Evolutionary conservation across 53 echinoderm and acorn worm species (phyloP).

Genomic region (Antedon mediterranea): DNA sequence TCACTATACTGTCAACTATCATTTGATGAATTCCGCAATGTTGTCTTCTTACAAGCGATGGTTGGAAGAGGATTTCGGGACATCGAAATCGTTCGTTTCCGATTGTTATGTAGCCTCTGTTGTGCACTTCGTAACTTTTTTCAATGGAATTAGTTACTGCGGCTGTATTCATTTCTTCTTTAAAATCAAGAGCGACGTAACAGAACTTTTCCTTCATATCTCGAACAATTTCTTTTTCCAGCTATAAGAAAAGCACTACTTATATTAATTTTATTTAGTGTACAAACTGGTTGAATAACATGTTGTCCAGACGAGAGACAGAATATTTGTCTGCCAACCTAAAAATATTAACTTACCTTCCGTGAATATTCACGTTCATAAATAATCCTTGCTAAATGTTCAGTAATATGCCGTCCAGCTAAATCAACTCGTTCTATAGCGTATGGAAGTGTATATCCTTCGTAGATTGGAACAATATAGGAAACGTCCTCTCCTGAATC

Average conservation of each 20-base stretch:
- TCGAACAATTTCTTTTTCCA: conserved; percentile 84
- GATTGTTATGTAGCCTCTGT: conserved; percentile 66
- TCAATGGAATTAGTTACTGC: conserved; percentile 56
- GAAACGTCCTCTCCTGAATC: conserved; percentile 86
- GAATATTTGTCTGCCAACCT: too few species aligned
- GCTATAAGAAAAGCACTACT: conserved; percentile 25
- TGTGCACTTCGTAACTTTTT: conserved; percentile 83
- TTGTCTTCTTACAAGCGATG: conserved; percentile 73
- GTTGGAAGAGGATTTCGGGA: conserved; percentile 55
- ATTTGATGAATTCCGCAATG: conserved; percentile 74
- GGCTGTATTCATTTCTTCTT: conserved; percentile 72
- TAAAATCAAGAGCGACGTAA: conserved; percentile 81
- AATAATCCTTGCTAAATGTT: conserved; percentile 5
- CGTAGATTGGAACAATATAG: conserved; percentile 76
- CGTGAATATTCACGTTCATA: conserved; percentile 43
- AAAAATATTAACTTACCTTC: conserved; percentile 14
- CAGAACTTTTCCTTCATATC: conserved; percentile 89
- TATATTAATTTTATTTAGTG: not conserved
- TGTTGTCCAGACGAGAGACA: too few species aligned
- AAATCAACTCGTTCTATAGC: conserved; percentile 34
- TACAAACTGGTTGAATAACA: too few species aligned
- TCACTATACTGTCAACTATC: conserved; percentile 68
- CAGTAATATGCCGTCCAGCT: conserved; percentile 34
- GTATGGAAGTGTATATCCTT: conserved; percentile 55
- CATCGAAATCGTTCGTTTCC: conserved; percentile 75